These are phyloP conservation scores for Leptogaster cylindrica DNA, from an alignment of 2,888 invertebrate genomes.

Conservation along the genomic window DNA sequence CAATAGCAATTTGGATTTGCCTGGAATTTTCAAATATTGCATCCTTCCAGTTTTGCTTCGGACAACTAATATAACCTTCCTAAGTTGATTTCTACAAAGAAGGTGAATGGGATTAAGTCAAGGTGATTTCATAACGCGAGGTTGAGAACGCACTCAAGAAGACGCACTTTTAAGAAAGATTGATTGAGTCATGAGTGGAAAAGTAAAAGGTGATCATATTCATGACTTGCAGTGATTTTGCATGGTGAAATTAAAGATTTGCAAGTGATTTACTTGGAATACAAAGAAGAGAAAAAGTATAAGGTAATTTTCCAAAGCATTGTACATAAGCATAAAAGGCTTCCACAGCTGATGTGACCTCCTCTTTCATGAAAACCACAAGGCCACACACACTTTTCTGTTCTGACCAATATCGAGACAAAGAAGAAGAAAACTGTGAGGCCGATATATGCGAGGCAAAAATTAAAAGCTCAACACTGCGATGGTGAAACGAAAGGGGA, in stretches of 20 bases:
- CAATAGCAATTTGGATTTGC: too few species aligned
- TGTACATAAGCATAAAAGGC: background rate
- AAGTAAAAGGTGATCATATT: conserved; percentile 27
- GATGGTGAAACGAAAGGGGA: too few species aligned
- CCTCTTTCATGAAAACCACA: conserved; percentile 21
- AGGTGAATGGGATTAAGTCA: conserved; percentile 25
- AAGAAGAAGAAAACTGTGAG: conserved; percentile 7
- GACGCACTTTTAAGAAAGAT: too few species aligned
- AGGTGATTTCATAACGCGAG: too few species aligned
- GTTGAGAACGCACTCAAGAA: too few species aligned
- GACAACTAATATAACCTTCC: background rate
- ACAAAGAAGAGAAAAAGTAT: too few species aligned
- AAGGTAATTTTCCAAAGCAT: too few species aligned
- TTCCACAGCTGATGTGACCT: conserved; percentile 32
- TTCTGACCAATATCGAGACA: background rate
- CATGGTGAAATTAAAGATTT: too few species aligned
- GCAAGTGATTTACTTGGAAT: too few species aligned
- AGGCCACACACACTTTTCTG: conserved; percentile 20
- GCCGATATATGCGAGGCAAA: too few species aligned
- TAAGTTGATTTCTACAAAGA: conserved; percentile 8
- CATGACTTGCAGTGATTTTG: background rate
- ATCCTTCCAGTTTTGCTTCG: background rate
- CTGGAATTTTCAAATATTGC: too few species aligned
- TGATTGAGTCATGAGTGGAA: conserved; percentile 13
- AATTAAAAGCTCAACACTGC: conserved; percentile 30